Conservation (phyloP, 2,888 invertebrate genomes). For the Sinopyrophorus schimmeli region DNA sequence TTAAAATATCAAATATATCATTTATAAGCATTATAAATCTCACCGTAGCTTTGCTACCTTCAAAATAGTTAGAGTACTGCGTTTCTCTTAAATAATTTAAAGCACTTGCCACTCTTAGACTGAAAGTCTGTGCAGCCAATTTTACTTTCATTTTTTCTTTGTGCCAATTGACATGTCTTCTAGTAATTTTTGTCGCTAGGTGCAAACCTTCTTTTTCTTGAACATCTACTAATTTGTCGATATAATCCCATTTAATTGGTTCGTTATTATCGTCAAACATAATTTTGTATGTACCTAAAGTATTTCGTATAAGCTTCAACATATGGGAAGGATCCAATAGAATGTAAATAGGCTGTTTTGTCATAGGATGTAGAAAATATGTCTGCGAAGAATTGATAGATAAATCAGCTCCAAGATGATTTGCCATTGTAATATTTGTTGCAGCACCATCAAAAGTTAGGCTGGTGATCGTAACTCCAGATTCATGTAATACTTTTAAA, state of each 20-base stretch:
- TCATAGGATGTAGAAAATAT: conserved; percentile 35
- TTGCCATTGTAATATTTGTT: conserved; percentile 31
- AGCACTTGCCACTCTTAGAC: conserved; percentile 35
- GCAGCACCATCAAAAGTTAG: conserved; percentile 40
- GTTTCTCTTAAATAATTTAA: conserved; percentile 24
- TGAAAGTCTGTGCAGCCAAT: conserved; percentile 39
- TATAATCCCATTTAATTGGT: conserved; percentile 34
- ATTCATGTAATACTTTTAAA: conserved; percentile 31
- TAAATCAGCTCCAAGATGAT: conserved; percentile 15
- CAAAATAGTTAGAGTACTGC: conserved; percentile 22
- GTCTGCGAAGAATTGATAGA: conserved; percentile 16
- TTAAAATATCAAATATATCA: conserved; percentile 40
- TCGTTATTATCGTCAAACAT: conserved; percentile 22
- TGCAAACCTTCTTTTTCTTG: conserved; percentile 37
- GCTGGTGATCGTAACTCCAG: conserved; percentile 30
- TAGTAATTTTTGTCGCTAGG: conserved; percentile 33
- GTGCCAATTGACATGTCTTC: conserved; percentile 25
- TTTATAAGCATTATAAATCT: conserved; percentile 34
- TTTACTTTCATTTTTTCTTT: conserved; percentile 39
- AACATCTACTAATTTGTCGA: conserved; percentile 32
- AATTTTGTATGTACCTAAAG: conserved; percentile 27
- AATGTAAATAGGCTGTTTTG: conserved; percentile 30
- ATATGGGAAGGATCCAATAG: conserved; percentile 38
- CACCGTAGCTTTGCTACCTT: conserved; percentile 29
- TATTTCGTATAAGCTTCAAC: conserved; percentile 37